Evolutionary conservation across 30 jellyfish, hydroid and myxozoan genomes (phyloP).

Genomic region (Pelagia noctiluca): DNA sequence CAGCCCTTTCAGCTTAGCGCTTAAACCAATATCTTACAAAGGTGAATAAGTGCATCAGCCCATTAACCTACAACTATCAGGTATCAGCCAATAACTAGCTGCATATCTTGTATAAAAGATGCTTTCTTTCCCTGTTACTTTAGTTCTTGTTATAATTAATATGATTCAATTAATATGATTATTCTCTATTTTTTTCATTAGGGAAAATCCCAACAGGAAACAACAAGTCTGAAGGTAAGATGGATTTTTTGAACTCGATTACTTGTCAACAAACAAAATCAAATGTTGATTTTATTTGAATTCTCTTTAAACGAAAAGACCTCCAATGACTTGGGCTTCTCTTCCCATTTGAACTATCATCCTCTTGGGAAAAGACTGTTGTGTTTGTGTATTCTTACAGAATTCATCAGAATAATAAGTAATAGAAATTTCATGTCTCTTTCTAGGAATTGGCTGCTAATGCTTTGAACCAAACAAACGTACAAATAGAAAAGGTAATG

Average conservation of each 20-base stretch:
- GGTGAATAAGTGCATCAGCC: no score
- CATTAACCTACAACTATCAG: no score
- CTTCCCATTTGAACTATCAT: neutral
- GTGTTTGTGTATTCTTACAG: constrained; percentile 4
- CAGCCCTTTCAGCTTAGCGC: no score
- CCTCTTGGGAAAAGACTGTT: neutral
- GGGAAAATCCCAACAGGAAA: constrained; percentile 38
- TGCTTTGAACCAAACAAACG: constrained; percentile 45
- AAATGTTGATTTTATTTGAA: no score
- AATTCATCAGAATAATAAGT: no score
- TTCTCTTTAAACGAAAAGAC: neutral
- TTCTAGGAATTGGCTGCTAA: constrained; percentile 81
- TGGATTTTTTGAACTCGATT: neutral
- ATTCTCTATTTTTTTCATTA: neutral
- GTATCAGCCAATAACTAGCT: no score
- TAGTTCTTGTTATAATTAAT: no score
- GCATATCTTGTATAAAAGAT: no score
- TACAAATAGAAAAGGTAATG: constrained; percentile 39
- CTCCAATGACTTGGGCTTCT: neutral
- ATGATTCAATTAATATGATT: no score
- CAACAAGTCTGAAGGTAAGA: constrained; percentile 62
- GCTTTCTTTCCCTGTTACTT: no score
- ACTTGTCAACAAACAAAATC: no score
- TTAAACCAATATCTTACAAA: no score
- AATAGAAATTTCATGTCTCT: neutral